These are phyloP conservation scores for Emydocephalus ijimae DNA, from an alignment of 2,113 vertebrate species.

Conservation along the genomic window DNA sequence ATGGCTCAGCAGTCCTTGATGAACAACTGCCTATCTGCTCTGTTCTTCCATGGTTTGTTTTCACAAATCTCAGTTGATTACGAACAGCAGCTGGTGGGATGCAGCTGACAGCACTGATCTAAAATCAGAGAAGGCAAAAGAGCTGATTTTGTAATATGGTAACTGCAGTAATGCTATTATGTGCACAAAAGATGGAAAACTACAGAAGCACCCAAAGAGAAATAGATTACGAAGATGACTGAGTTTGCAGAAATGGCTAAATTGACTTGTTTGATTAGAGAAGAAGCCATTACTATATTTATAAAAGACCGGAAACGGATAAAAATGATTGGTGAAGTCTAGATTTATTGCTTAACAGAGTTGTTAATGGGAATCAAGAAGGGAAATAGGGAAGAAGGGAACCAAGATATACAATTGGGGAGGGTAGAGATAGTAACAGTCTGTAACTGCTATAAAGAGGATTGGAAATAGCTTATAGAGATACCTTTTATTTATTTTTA, in stretches of 20 bases:
- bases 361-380: neutral
- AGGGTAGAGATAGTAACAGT: neutral
- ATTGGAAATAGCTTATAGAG: neutral
- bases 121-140: conserved; percentile 20
- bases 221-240: neutral
- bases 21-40: neutral
- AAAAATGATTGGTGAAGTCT: neutral
- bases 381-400: neutral
- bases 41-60: conserved; percentile 41
- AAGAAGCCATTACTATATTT: neutral
- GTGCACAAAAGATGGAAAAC: neutral
- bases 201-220: neutral
- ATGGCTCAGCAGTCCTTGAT: neutral
- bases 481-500: neutral
- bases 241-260: neutral
- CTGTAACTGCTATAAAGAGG: neutral
- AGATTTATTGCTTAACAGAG: neutral
- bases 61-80: conserved; percentile 81
- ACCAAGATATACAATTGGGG: neutral
- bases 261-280: neutral
- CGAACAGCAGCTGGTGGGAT: conserved; percentile 86
- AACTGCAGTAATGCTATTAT: neutral
- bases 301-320: neutral
- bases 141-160: neutral
- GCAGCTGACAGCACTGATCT: conserved; percentile 87